Conservation (phyloP, 2,113 vertebrate species). For the Meleagris gallopavo region DNA sequence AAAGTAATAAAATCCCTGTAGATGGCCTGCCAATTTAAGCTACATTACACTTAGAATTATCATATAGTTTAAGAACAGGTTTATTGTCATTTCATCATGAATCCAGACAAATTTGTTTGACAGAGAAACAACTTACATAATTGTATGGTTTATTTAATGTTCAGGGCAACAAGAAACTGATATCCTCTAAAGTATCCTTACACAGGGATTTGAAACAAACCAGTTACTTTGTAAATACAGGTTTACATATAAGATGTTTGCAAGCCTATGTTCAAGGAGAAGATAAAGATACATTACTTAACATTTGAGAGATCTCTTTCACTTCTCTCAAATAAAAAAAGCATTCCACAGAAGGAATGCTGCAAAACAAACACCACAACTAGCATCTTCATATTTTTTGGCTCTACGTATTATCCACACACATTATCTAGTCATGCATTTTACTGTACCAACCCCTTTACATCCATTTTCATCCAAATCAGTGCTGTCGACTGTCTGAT, state of each 20-base stretch:
- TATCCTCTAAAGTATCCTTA: neutral
- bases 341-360: neutral
- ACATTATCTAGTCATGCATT: neutral
- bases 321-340: neutral
- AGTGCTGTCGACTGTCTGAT: neutral
- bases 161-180: neutral
- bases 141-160: neutral
- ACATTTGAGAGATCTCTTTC: neutral
- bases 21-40: neutral
- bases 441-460: no score
- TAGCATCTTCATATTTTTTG: no score
- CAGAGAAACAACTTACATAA: neutral
- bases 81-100: neutral
- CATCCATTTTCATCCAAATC: neutral
- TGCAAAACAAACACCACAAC: neutral
- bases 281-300: neutral
- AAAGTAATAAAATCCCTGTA: neutral
- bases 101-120: neutral
- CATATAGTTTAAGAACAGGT: rapidly evolving
- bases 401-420: neutral
- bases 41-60: rapidly evolving
- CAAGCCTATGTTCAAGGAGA: neutral
- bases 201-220: neutral
- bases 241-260: neutral
- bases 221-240: rapidly evolving